A percentile compares a stretch with the other conserved stretches of the same genome.
phyloP scores from a whole-genome alignment of 2,113 vertebrate genomes.

The Myotis lucifugus region DNA sequence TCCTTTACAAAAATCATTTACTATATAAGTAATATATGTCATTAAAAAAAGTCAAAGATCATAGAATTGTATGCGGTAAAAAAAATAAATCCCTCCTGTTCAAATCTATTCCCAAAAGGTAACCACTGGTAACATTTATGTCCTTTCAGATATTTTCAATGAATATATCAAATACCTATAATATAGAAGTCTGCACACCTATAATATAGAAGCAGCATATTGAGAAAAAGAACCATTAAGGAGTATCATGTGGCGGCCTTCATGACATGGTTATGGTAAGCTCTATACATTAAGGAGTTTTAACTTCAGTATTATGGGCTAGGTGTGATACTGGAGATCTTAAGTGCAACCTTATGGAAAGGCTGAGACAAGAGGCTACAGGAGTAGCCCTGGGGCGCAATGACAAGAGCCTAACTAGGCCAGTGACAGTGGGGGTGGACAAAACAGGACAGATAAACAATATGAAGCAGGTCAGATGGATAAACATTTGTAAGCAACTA shows the following conservation, averaged over 20 bases:
- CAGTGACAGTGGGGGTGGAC: not conserved
- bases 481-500: not conserved
- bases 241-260: too few species aligned
- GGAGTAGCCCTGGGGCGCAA: not conserved
- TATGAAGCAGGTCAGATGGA: not conserved
- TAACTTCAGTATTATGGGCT: not conserved
- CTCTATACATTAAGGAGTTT: not conserved
- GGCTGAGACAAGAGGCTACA: not conserved
- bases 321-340: not conserved
- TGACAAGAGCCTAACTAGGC: not conserved
- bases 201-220: too few species aligned
- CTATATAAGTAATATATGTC: not conserved
- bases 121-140: not conserved
- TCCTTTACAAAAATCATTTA: conserved; percentile 6
- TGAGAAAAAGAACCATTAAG: too few species aligned
- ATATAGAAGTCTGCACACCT: not conserved
- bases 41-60: conserved; percentile 23
- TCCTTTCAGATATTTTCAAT: not conserved
- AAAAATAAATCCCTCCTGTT: not conserved
- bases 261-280: not conserved
- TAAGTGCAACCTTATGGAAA: not conserved
- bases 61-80: not conserved
- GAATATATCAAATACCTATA: not conserved
- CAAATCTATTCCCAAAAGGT: not conserved
- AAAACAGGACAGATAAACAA: not conserved